These are phyloP conservation scores for Drosophila robusta DNA, from an alignment of 2,888 invertebrate genomes.

Conservation along the genomic window DNA sequence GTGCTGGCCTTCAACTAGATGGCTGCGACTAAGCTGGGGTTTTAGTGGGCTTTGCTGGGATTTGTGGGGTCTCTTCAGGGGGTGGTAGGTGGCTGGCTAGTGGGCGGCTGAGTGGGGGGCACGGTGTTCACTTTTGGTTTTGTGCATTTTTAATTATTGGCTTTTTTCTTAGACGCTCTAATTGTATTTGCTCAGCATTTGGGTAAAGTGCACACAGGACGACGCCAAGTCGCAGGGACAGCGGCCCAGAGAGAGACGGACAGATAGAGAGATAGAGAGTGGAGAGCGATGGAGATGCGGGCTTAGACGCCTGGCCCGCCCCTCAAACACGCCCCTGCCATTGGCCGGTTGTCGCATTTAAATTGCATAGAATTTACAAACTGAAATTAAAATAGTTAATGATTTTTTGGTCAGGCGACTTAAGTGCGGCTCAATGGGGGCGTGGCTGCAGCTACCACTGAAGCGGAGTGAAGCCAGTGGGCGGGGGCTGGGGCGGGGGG, in stretches of 20 bases:
- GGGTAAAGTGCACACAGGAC: constrained; percentile 59
- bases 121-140: constrained; percentile 62
- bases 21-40: constrained; percentile 29
- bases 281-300: background rate
- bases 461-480: background rate
- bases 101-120: background rate
- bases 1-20: constrained; percentile 36
- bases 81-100: background rate
- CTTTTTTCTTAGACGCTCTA: constrained; percentile 78
- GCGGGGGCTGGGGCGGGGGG: background rate
- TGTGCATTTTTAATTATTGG: constrained; percentile 80
- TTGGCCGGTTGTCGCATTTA: constrained; percentile 59
- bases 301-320: constrained; percentile 28
- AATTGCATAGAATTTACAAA: constrained; percentile 80
- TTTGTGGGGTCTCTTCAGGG: constrained; percentile 4
- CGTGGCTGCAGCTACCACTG: constrained; percentile 28
- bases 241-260: background rate
- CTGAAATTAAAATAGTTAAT: constrained; percentile 80
- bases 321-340: constrained; percentile 57
- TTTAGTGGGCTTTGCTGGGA: constrained; percentile 18
- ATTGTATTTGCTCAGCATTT: constrained; percentile 77
- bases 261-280: background rate
- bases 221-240: constrained; percentile 11
- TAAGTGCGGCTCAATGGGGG: constrained; percentile 66
- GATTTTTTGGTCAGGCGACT: constrained; percentile 77